Evolutionary conservation across 2,888 invertebrate genomes (phyloP).

Genomic region (Macrostomum cliftonense): DNA sequence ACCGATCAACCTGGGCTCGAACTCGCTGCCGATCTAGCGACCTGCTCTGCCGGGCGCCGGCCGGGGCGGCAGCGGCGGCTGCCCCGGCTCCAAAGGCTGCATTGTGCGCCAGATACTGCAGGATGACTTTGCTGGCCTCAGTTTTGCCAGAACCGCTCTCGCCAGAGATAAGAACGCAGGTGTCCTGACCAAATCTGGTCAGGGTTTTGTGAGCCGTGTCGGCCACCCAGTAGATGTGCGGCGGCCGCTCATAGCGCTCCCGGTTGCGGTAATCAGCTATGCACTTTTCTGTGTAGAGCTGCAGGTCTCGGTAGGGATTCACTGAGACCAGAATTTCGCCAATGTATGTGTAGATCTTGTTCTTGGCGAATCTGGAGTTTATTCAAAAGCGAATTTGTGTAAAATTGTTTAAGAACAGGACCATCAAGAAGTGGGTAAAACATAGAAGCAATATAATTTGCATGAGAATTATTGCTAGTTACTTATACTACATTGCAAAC

Average conservation of each 20-base stretch:
- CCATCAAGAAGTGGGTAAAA: no score
- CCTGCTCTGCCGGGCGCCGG: neutral
- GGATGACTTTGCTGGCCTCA: conserved; percentile 94
- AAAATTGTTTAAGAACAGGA: no score
- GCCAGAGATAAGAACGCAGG: conserved; percentile 74
- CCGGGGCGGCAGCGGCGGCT: conserved; percentile 46
- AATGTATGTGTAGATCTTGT: conserved; percentile 89
- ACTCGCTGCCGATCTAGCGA: neutral
- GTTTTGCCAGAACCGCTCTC: conserved; percentile 97
- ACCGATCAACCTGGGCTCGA: neutral
- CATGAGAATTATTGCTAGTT: no score
- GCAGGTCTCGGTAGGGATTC: conserved; percentile 79
- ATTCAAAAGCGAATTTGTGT: neutral
- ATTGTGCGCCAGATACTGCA: conserved; percentile 85
- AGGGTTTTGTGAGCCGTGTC: conserved; percentile 85
- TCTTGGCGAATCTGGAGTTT: conserved; percentile 60
- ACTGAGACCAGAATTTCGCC: conserved; percentile 75
- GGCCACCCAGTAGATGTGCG: conserved; percentile 91
- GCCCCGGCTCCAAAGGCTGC: conserved; percentile 66
- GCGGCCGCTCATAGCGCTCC: conserved; percentile 85
- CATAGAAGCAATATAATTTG: no score
- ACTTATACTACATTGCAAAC: no score
- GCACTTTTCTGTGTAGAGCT: conserved; percentile 67
- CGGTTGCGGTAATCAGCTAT: conserved; percentile 77
- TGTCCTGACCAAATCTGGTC: conserved; percentile 70